These are phyloP conservation scores for Phengaris arion DNA, from an alignment of 2,888 invertebrate species.

Conservation along the genomic window DNA sequence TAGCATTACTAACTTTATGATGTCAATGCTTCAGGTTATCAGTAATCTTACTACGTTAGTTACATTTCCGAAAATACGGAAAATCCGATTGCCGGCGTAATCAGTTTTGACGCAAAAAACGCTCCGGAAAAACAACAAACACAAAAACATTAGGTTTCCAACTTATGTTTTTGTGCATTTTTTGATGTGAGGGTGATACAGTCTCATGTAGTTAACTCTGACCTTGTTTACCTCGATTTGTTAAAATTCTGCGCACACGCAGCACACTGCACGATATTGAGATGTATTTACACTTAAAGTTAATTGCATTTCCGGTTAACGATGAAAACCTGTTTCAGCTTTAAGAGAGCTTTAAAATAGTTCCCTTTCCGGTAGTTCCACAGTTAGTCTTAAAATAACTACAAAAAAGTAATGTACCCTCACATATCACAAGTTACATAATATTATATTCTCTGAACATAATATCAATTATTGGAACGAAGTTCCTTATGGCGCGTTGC, in stretches of 20 bases:
- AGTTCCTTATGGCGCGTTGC: no score
- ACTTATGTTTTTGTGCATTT: neutral
- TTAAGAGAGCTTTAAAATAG: neutral
- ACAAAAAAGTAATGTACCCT: no score
- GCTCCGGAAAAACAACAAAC: no score
- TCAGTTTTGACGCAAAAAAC: no score
- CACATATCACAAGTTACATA: neutral
- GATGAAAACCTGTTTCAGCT: neutral
- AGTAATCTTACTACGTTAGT: no score
- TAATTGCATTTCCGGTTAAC: conserved; percentile 13
- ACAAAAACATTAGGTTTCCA: neutral
- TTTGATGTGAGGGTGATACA: neutral
- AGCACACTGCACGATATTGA: conserved; percentile 28
- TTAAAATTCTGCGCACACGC: conserved; percentile 19
- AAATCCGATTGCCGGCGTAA: neutral
- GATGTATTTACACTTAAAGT: conserved; percentile 24
- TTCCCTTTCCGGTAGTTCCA: neutral
- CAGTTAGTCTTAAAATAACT: neutral
- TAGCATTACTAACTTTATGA: neutral
- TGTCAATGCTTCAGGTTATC: neutral
- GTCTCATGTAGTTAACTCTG: neutral
- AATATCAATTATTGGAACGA: no score
- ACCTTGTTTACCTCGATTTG: conserved; percentile 13
- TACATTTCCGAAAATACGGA: neutral
- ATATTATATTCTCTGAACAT: neutral